phyloP scores from a whole-genome alignment of 64 coral and sea anemone genomes.

The Pocillopora damicornis region DNA sequence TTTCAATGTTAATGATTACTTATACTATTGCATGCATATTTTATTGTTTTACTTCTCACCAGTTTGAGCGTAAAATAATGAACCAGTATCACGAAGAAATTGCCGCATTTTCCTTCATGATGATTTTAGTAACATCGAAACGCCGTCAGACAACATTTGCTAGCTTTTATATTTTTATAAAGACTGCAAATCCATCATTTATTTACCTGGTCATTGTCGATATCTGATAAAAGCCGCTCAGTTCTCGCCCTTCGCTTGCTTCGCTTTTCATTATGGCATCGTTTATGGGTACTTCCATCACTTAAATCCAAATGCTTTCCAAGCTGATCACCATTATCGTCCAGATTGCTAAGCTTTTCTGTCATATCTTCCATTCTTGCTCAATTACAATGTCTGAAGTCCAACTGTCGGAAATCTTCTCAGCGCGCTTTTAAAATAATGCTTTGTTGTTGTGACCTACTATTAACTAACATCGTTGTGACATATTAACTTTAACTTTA shows the following conservation, averaged over 20 bases:
- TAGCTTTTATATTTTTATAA: constrained; percentile 31
- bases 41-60: constrained; percentile 20
- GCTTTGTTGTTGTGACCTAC: constrained; percentile 33
- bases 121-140: constrained; percentile 41
- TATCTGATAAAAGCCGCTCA: constrained; percentile 41
- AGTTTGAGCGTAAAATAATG: background rate
- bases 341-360: constrained; percentile 41
- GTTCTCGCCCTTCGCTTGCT: constrained; percentile 41
- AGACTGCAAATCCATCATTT: constrained; percentile 29
- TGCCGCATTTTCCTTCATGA: constrained; percentile 34
- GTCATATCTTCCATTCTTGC: constrained; percentile 34
- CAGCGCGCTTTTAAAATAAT: constrained; percentile 22
- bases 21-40: constrained; percentile 36
- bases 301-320: constrained; percentile 29
- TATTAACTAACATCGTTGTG: constrained; percentile 11
- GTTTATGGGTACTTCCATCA: background rate
- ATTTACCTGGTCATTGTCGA: constrained; percentile 42
- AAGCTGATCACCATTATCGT: constrained; percentile 18
- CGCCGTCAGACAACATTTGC: constrained; percentile 34
- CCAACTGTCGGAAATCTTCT: constrained; percentile 13
- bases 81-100: constrained; percentile 20
- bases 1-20: constrained; percentile 38
- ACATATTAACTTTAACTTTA: background rate
- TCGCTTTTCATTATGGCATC: constrained; percentile 12
- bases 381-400: background rate